Evolutionary conservation across 1,140 invertebrate species (phyloP), one percentile per base, ranked within the genome.

Genomic region (Penaeus indicus): DNA sequence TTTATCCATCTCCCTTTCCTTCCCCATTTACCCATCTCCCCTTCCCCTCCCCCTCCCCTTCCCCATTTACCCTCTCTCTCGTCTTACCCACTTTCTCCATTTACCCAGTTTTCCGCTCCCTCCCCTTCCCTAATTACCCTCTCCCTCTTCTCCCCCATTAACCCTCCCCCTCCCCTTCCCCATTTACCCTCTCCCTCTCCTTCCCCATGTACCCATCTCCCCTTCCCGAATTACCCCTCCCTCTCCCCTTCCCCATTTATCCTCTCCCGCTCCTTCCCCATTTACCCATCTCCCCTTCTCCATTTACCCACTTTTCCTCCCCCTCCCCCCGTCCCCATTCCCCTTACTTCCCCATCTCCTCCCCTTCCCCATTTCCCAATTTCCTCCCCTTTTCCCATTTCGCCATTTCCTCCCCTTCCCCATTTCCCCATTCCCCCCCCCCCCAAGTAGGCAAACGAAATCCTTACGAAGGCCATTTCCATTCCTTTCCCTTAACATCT

Each of bases 41-140:
- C 42, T 62, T 19, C 47, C 60, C 27, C 27, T 16, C 10, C 61
- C 21, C 79, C 27, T 10, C 21, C 61, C 7, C 42, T 62, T 19
- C 47, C 60, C 8, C 79, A 27, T 25, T 78, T 25, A 27, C 75
- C 54, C 79, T 81, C 79, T 81, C 79, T 81, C 54, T 81, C 18
- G 16, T 60, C 60, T 25, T 27, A 16, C 79, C 47, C 60, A 5
- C 25, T n/a, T 54, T 81, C 79, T 22, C 21, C 18, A 54, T 81
- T 54, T 25, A 4, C 27, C 27, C 25, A 7, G 42, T 27, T 21
- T 16, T 47, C 47, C 27, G 1, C 8, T 25, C 60, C 21, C 42
- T 60, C 79, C 25, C 79, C 61, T 54, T 81, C 42, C 32, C 60
- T 62, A 21, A 27, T 25, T 81, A 32, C 54, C 79, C 27, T 21